Evolutionary conservation across 2,888 invertebrate species (phyloP).

Genomic region (Archips crataeganus): DNA sequence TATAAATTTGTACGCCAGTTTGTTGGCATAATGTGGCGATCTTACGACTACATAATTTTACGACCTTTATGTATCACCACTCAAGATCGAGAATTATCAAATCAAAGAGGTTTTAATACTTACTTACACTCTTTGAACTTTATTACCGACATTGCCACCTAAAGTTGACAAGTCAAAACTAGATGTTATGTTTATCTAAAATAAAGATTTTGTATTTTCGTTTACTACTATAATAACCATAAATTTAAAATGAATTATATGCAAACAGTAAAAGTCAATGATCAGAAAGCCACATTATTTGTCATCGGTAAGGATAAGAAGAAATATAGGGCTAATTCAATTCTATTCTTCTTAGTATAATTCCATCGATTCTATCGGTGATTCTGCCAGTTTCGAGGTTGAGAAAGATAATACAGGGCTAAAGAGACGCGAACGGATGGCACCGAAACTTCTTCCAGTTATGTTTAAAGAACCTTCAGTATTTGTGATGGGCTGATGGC

Average conservation of each 20-base stretch:
- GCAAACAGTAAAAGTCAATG: slow-evolving; percentile 24
- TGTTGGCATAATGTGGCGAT: too few species aligned
- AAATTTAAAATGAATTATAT: slow-evolving; percentile 27
- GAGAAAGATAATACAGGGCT: too few species aligned
- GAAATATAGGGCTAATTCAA: background rate
- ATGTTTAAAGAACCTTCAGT: background rate
- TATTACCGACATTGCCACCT: background rate
- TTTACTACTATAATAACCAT: slow-evolving; percentile 1
- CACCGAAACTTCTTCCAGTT: too few species aligned
- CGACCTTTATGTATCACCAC: too few species aligned
- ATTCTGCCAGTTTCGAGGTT: too few species aligned
- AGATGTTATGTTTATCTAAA: background rate
- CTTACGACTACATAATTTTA: too few species aligned
- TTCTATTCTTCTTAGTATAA: too few species aligned
- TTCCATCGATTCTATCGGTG: too few species aligned
- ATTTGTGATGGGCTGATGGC: background rate
- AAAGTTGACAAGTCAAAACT: slow-evolving; percentile 3
- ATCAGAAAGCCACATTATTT: slow-evolving; percentile 33
- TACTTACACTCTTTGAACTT: background rate
- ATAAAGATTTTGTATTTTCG: slow-evolving; percentile 12
- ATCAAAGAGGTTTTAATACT: too few species aligned
- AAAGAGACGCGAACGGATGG: background rate
- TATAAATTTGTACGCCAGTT: too few species aligned
- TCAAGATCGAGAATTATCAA: too few species aligned
- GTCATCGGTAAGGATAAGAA: slow-evolving; percentile 25